Percentiles rank a stretch among this genome's conserved stretches.
phyloP scores from a whole-genome alignment of 2,797 vertebrate genomes.

The Pitangus sulphuratus region DNA sequence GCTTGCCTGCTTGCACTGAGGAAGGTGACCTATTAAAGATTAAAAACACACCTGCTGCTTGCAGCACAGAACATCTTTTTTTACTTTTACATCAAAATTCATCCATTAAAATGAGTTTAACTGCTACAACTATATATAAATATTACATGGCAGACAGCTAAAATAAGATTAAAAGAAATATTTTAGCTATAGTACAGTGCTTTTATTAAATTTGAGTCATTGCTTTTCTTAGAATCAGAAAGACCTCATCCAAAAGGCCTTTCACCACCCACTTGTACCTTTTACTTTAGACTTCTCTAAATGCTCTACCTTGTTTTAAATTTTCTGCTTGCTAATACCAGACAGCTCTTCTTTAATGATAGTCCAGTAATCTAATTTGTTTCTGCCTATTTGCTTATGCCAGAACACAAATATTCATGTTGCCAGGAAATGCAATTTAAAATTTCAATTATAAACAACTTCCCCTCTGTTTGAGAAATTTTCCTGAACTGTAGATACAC shows the following conservation, averaged over 20 bases:
- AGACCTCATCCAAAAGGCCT: constrained; percentile 29
- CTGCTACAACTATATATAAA: constrained; percentile 70
- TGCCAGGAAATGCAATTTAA: constrained; percentile 4
- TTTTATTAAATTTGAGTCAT: constrained; percentile 62
- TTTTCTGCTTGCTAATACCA: constrained; percentile 47
- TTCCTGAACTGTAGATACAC: neutral
- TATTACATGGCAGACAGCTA: constrained; percentile 68
- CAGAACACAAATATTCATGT: constrained; percentile 27
- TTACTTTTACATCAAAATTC: constrained; percentile 77
- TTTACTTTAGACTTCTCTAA: neutral
- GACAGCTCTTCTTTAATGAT: constrained; percentile 9
- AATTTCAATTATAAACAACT: neutral
- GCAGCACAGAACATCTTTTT: constrained; percentile 74
- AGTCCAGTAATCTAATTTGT: constrained; percentile 36
- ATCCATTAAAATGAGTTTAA: constrained; percentile 76
- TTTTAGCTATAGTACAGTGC: constrained; percentile 29
- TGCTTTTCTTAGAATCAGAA: constrained; percentile 46
- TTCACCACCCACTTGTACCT: constrained; percentile 14
- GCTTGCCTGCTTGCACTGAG: constrained; percentile 82
- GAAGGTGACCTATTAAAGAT: constrained; percentile 88
- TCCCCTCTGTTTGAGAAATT: neutral
- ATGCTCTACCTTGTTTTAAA: neutral
- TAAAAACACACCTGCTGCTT: constrained; percentile 84
- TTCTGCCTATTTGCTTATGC: constrained; percentile 8
- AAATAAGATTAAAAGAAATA: constrained; percentile 68